Percentiles rank a stretch among this genome's conserved stretches.
Evolutionary conservation across 2,113 vertebrate species (phyloP).

Genomic region (Micronycteris hirsuta): DNA sequence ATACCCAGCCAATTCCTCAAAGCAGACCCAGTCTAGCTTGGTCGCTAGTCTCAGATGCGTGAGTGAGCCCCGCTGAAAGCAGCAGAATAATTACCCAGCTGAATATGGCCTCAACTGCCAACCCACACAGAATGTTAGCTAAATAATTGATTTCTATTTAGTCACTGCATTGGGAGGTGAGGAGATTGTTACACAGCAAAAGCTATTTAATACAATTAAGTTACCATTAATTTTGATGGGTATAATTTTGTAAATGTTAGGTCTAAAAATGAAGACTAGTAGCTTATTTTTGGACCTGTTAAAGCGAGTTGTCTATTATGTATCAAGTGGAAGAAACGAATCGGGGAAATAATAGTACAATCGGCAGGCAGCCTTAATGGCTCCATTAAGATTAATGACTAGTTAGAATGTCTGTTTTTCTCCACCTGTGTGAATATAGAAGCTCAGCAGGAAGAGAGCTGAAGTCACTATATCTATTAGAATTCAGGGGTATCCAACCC

Average conservation of each 20-base stretch:
- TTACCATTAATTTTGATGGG: background rate
- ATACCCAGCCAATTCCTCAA: background rate
- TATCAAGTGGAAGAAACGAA: background rate
- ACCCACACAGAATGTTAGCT: background rate
- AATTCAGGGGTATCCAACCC: no score
- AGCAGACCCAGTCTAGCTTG: background rate
- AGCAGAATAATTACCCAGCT: background rate
- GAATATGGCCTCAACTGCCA: background rate
- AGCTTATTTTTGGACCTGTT: background rate
- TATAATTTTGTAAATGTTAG: background rate
- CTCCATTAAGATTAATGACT: background rate
- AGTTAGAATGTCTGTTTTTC: background rate
- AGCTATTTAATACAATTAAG: background rate
- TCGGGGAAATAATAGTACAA: background rate
- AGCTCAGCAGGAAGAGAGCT: background rate
- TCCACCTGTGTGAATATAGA: background rate
- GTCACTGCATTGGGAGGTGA: background rate
- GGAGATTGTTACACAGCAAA: background rate
- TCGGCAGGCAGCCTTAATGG: background rate
- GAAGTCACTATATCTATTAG: background rate
- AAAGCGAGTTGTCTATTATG: background rate
- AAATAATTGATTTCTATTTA: background rate
- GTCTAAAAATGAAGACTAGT: background rate
- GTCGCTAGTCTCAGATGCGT: background rate
- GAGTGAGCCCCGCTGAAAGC: background rate